Percentiles rank a stretch among this genome's conserved stretches.
Conservation (phyloP, 2,888 invertebrate genomes). For the Polietes domitor region DNA sequence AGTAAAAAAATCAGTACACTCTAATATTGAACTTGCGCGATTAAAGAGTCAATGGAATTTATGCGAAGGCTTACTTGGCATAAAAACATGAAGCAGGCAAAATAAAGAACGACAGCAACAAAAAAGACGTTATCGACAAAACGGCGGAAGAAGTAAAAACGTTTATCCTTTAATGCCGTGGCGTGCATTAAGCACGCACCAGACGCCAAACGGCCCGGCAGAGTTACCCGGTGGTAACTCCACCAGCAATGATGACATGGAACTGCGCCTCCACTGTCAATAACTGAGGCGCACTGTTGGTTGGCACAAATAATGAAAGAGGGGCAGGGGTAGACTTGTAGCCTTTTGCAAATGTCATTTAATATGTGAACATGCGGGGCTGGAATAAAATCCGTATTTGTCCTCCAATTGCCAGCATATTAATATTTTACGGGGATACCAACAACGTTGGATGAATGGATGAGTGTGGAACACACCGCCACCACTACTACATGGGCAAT, state of each 20-base stretch:
- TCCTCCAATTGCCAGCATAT: slow-evolving; percentile 25
- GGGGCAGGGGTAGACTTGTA: not conserved
- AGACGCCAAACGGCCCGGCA: not conserved
- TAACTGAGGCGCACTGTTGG: not conserved
- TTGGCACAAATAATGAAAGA: slow-evolving; percentile 2
- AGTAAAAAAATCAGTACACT: too few relatives aligned
- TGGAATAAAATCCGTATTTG: slow-evolving; percentile 13
- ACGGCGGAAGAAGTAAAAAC: too few relatives aligned
- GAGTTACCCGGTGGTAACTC: not conserved
- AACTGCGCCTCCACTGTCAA: not conserved
- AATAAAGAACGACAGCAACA: not conserved
- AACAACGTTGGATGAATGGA: not conserved
- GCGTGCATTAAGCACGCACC: not conserved
- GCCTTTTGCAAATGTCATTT: not conserved
- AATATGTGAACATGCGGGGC: not conserved
- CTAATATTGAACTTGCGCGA: not conserved
- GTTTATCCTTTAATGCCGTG: not conserved
- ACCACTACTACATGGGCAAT: not conserved
- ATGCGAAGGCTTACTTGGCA: not conserved
- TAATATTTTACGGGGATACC: slow-evolving; percentile 17
- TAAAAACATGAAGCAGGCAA: not conserved
- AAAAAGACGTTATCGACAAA: too few relatives aligned
- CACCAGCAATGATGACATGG: slow-evolving; percentile 10
- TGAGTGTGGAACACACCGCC: not conserved
- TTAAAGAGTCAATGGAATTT: not conserved